Conservation (phyloP, 1,140 invertebrate species). For the Battus philenor region DNA sequence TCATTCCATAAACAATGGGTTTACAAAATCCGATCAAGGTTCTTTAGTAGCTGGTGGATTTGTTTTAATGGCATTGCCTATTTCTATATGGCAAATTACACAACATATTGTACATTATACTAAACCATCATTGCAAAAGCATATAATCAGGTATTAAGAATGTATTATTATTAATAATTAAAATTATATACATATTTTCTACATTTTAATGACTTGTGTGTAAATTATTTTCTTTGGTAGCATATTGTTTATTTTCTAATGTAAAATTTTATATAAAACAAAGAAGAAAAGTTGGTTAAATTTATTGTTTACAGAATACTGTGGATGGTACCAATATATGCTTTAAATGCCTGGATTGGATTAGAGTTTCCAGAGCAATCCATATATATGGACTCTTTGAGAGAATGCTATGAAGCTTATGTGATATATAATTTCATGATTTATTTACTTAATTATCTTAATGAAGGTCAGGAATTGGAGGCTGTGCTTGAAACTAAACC, state of each 20-base stretch:
- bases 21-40: constrained; percentile 84
- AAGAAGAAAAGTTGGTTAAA: no score
- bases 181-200: no score
- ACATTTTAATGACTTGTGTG: no score
- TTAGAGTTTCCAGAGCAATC: constrained; percentile 88
- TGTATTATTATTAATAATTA: no score
- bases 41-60: constrained; percentile 92
- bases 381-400: constrained; percentile 93
- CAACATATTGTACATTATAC: constrained; percentile 96
- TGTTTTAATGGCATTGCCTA: constrained; percentile 91
- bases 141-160: constrained; percentile 88
- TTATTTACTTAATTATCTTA: constrained; percentile 93
- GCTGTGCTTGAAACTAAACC: constrained; percentile 88
- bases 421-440: constrained; percentile 99
- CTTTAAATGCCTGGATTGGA: constrained; percentile 93
- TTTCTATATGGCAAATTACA: constrained; percentile 95
- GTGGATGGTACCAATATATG: constrained; percentile 99
- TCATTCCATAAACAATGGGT: constrained; percentile 81
- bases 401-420: constrained; percentile 98
- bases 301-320: constrained; percentile 84
- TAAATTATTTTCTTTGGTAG: no score
- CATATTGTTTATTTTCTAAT: no score
- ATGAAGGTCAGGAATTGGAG: constrained; percentile 89
- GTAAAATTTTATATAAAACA: no score
- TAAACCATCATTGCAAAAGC: constrained; percentile 93